Conservation (phyloP, 2,888 invertebrate genomes). For the Lasioglossum leucozonium region DNA sequence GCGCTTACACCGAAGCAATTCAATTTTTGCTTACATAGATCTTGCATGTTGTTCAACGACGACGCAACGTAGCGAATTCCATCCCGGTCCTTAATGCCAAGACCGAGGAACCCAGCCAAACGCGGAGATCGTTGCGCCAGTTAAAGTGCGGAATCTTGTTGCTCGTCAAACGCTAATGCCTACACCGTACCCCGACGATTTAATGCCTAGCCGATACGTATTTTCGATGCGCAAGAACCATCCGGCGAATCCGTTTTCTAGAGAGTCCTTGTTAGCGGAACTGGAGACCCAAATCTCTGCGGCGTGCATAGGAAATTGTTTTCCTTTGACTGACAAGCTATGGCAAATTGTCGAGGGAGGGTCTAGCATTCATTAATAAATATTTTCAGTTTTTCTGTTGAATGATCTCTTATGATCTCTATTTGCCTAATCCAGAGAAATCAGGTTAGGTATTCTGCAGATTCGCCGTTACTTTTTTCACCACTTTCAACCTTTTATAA, state of each 20-base stretch:
- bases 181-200: constrained; percentile 41
- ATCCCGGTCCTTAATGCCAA: constrained; percentile 20
- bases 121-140: constrained; percentile 32
- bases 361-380: too few relatives aligned
- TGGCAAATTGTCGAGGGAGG: neutral
- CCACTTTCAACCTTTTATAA: too few relatives aligned
- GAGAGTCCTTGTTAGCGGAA: neutral
- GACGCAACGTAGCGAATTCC: neutral
- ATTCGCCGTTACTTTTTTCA: too few relatives aligned
- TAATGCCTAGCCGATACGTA: constrained; percentile 50
- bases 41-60: neutral
- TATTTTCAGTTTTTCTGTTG: neutral
- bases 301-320: neutral
- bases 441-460: too few relatives aligned
- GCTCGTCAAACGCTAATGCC: constrained; percentile 60
- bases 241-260: constrained; percentile 32
- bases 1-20: neutral
- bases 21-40: neutral
- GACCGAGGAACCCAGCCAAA: constrained; percentile 38
- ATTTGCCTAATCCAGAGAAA: too few relatives aligned
- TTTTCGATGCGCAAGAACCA: constrained; percentile 42
- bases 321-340: neutral
- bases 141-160: constrained; percentile 68
- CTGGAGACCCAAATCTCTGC: neutral
- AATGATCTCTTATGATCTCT: too few relatives aligned